Percentiles rank a stretch among this genome's conserved stretches.
Conservation (phyloP, 2,797 vertebrate genomes). For the Sternotherus odoratus region DNA sequence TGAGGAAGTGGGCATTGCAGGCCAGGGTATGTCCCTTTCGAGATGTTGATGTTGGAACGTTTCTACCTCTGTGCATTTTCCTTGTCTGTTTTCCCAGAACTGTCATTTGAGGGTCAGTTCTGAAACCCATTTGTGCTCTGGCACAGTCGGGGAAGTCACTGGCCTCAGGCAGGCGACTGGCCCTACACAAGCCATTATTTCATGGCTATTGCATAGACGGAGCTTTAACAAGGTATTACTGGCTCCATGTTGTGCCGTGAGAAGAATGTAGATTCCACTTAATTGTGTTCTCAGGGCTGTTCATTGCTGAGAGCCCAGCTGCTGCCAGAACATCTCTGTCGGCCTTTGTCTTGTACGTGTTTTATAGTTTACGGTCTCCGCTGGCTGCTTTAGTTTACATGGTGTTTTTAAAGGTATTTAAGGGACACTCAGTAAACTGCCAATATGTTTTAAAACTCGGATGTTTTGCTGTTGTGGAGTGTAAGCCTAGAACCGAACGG, state of each 20-base stretch:
- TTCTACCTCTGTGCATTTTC: not conserved
- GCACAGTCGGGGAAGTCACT: not conserved
- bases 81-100: not conserved
- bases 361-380: not conserved
- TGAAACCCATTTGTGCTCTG: not conserved
- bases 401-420: not conserved
- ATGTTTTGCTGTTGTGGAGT: not conserved
- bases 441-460: not conserved
- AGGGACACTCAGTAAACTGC: not conserved
- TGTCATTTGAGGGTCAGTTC: not conserved
- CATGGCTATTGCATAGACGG: not conserved
- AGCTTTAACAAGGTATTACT: not conserved
- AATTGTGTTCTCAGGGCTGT: not conserved
- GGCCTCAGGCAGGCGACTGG: not conserved
- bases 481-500: not conserved
- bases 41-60: not conserved
- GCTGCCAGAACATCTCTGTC: not conserved
- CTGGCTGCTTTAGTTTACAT: not conserved
- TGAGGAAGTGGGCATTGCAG: no score
- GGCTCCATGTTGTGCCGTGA: not conserved
- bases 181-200: not conserved
- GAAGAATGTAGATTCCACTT: not conserved
- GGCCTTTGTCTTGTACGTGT: not conserved
- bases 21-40: not conserved
- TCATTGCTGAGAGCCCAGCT: not conserved